These are phyloP conservation scores for Xyrauchen texanus DNA, from an alignment of 2,113 vertebrate genomes.

Conservation along the genomic window DNA sequence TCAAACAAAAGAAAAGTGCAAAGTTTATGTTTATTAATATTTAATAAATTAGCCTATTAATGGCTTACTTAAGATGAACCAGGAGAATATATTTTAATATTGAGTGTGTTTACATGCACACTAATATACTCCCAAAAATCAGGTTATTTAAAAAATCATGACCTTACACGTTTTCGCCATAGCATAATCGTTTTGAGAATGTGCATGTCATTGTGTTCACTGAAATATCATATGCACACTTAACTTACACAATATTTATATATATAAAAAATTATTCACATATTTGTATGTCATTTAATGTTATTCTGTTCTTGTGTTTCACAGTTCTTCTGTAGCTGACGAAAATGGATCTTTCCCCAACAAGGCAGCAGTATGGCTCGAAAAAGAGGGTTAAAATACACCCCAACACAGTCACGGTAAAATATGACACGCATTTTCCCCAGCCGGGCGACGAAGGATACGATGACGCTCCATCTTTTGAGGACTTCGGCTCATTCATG, in stretches of 20 bases:
- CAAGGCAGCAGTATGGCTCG: conserved; percentile 76
- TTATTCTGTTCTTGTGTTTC: conserved; percentile 37
- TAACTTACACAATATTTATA: neutral
- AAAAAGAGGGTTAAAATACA: conserved; percentile 98
- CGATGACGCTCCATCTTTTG: conserved; percentile 84
- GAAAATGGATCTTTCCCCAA: conserved; percentile 84
- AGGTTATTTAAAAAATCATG: too few species aligned
- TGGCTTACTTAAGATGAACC: too few species aligned
- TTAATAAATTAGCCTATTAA: too few species aligned
- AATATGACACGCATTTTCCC: conserved; percentile 92
- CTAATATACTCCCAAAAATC: too few species aligned
- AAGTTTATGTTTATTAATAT: too few species aligned
- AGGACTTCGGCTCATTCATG: conserved; percentile 84
- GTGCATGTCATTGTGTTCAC: neutral
- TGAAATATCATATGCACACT: conserved; percentile 29
- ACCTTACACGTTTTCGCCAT: too few species aligned
- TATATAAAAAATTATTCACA: neutral
- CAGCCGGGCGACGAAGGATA: conserved; percentile 90
- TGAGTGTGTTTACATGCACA: too few species aligned
- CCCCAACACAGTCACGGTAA: conserved; percentile 91
- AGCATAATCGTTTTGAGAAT: too few species aligned
- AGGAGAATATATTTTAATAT: too few species aligned
- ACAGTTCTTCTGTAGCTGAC: conserved; percentile 58
- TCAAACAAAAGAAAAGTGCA: too few species aligned
- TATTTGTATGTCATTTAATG: neutral